phyloP scores from a whole-genome alignment of 2,888 invertebrate genomes.

The Tipula lateralis region DNA sequence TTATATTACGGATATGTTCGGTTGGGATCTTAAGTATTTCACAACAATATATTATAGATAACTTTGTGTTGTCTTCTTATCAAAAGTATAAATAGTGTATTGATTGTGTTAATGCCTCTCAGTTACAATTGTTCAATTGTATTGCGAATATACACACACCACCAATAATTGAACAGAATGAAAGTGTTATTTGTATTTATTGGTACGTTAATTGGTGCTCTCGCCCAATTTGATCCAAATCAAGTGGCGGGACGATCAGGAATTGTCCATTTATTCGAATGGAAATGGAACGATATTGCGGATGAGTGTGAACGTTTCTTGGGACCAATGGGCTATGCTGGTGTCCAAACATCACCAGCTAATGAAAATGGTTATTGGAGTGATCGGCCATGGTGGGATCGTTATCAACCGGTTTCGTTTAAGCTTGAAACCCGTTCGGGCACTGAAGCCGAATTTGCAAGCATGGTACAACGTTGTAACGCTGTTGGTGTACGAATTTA shows the following conservation, averaged over 20 bases:
- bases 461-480: constrained; percentile 78
- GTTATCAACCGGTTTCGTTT: constrained; percentile 85
- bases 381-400: constrained; percentile 79
- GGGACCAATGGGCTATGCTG: constrained; percentile 67
- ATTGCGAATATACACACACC: neutral
- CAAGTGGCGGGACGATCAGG: constrained; percentile 50
- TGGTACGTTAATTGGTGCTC: constrained; percentile 33
- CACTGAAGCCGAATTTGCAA: constrained; percentile 60
- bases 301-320: constrained; percentile 73
- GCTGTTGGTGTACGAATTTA: constrained; percentile 75
- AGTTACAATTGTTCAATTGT: neutral
- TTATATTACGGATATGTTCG: too few species aligned
- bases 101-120: neutral
- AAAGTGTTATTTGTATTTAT: neutral
- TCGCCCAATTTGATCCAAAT: constrained; percentile 48
- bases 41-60: too few species aligned
- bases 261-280: constrained; percentile 68
- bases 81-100: neutral
- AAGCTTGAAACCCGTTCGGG: constrained; percentile 67
- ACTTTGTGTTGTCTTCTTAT: neutral
- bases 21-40: too few species aligned
- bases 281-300: constrained; percentile 78
- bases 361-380: constrained; percentile 45
- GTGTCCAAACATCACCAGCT: constrained; percentile 54
- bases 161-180: too few species aligned